Conservation (phyloP, 2,888 invertebrate species). For the Salpingus planirostris region DNA sequence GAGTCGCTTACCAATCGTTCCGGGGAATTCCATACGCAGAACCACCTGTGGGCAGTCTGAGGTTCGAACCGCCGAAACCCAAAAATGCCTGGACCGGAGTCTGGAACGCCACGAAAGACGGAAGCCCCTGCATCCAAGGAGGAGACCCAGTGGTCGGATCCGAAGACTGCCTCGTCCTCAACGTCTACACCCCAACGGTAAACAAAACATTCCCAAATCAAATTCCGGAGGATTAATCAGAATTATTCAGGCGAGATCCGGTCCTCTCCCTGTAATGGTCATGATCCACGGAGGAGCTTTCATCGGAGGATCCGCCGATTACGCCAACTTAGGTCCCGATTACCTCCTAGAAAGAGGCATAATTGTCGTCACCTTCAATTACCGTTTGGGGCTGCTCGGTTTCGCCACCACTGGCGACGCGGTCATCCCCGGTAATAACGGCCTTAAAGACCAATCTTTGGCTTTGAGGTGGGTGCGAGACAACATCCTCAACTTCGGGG, state of each 20-base stretch:
- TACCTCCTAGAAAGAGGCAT: slow-evolving; percentile 28
- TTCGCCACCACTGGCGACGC: slow-evolving; percentile 26
- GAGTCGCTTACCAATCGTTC: slow-evolving; percentile 1
- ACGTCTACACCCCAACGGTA: slow-evolving; percentile 25
- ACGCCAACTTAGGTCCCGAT: slow-evolving; percentile 24
- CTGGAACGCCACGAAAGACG: slow-evolving; percentile 20
- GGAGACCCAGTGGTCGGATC: slow-evolving; percentile 13
- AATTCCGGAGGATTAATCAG: slow-evolving; percentile 1
- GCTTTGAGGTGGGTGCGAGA: slow-evolving; percentile 25
- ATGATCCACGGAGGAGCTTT: slow-evolving; percentile 30
- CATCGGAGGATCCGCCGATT: slow-evolving; percentile 21
- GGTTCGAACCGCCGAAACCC: slow-evolving; percentile 15
- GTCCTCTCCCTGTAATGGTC: slow-evolving; percentile 31
- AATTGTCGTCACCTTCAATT: slow-evolving; percentile 28
- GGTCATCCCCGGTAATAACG: slow-evolving; percentile 26
- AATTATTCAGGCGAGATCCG: no score
- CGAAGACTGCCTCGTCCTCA: slow-evolving; percentile 29
- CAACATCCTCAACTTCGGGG: slow-evolving; percentile 24
- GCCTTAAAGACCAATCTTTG: slow-evolving; percentile 25
- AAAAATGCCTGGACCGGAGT: slow-evolving; percentile 18
- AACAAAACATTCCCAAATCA: slow-evolving; percentile 2
- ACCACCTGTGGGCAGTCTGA: slow-evolving; percentile 6
- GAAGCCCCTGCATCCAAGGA: slow-evolving; percentile 17
- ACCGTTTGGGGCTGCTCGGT: slow-evolving; percentile 31
- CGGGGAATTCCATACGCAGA: slow-evolving; percentile 9